Conservation (phyloP, 2,888 invertebrate species). For the Nephrotoma flavescens region DNA sequence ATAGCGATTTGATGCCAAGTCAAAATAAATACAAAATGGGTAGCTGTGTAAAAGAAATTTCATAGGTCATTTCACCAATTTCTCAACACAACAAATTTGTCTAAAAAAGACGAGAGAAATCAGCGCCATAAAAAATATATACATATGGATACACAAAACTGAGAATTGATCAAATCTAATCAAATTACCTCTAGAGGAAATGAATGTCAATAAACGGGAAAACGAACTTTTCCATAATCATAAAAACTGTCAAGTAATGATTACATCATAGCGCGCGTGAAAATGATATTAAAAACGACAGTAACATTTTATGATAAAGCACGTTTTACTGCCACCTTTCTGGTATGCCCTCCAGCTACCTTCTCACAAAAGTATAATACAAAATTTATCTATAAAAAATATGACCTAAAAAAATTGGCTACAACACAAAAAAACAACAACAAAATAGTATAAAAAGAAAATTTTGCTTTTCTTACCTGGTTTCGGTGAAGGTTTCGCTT, state of each 20-base stretch:
- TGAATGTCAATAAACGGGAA: background rate
- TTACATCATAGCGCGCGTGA: background rate
- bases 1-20: too few species aligned
- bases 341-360: background rate
- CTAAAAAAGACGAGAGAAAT: background rate
- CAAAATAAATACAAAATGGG: background rate
- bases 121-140: background rate
- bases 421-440: background rate
- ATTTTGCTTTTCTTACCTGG: constrained; percentile 40
- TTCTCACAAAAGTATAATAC: background rate
- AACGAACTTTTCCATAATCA: background rate
- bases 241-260: background rate
- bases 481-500: constrained; percentile 70
- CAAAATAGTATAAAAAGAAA: constrained; percentile 1
- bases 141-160: background rate
- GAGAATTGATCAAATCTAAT: background rate
- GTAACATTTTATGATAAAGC: background rate
- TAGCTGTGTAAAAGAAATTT: background rate
- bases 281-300: background rate
- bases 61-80: background rate
- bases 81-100: background rate
- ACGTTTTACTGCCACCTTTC: background rate
- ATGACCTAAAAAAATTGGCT: background rate
- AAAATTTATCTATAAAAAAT: background rate
- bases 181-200: background rate